Evolutionary conservation across 2,888 invertebrate genomes (phyloP).

Genomic region (Cryptocheilus praepositus): DNA sequence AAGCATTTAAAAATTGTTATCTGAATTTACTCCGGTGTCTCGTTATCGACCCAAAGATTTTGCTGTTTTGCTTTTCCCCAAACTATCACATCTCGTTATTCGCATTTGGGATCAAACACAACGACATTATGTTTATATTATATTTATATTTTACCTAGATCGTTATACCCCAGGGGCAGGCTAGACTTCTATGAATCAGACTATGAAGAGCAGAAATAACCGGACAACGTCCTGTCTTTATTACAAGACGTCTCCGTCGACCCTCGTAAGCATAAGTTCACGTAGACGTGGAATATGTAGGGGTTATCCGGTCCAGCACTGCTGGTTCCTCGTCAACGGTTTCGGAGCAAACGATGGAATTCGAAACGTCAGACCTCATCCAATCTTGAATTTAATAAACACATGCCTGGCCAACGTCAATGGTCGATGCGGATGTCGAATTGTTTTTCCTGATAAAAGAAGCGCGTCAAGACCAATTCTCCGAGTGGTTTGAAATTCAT

Average conservation of each 20-base stretch:
- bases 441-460: too few relatives aligned
- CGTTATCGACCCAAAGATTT: background rate
- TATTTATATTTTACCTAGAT: too few relatives aligned
- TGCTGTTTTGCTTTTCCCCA: background rate
- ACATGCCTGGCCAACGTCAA: conserved; percentile 51
- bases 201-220: too few relatives aligned
- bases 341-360: conserved; percentile 54
- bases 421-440: too few relatives aligned
- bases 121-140: too few relatives aligned
- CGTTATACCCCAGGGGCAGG: too few relatives aligned
- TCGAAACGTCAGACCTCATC: conserved; percentile 48
- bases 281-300: conserved; percentile 40
- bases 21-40: background rate
- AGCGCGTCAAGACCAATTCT: too few relatives aligned
- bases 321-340: conserved; percentile 37
- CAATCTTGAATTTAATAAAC: conserved; percentile 67
- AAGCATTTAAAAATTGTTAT: background rate
- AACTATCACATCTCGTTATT: background rate
- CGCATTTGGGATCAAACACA: conserved; percentile 11
- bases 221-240: conserved; percentile 24
- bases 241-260: background rate
- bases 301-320: conserved; percentile 19
- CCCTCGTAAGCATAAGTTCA: conserved; percentile 26
- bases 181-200: too few relatives aligned
- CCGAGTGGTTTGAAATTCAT: too few relatives aligned